phyloP scores from a whole-genome alignment of 1,140 invertebrate species.

The Chlorops oryzae region DNA sequence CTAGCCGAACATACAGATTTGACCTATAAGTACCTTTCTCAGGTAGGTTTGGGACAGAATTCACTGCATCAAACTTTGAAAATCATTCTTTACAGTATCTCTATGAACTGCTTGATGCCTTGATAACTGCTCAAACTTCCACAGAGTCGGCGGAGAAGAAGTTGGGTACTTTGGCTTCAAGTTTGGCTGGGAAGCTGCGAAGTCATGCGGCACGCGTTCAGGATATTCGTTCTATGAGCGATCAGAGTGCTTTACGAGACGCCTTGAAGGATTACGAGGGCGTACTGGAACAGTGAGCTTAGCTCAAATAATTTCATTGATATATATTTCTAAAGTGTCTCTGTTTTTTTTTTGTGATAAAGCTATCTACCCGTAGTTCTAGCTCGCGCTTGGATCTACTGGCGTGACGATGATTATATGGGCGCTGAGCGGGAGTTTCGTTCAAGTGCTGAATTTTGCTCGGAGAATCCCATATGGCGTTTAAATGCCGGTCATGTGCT shows the following conservation, averaged over 20 bases:
- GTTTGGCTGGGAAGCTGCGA: conserved; percentile 82
- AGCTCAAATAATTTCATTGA: neutral
- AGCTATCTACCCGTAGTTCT: conserved; percentile 89
- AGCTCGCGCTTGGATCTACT: conserved; percentile 98
- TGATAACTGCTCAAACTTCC: conserved; percentile 96
- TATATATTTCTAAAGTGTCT: neutral
- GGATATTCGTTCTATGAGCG: conserved; percentile 79
- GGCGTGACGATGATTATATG: conserved; percentile 93
- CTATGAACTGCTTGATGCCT: conserved; percentile 85
- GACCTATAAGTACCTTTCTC: conserved; percentile 92
- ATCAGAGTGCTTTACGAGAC: conserved; percentile 83
- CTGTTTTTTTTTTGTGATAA: conserved; percentile 9
- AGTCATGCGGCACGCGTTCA: conserved; percentile 91
- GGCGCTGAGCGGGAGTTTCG: conserved; percentile 93
- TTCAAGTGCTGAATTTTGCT: conserved; percentile 96
- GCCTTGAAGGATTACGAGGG: conserved; percentile 91
- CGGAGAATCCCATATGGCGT: conserved; percentile 94
- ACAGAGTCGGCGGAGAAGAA: conserved; percentile 96
- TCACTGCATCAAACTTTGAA: neutral
- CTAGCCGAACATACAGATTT: conserved; percentile 96
- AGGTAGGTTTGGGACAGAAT: conserved; percentile 53
- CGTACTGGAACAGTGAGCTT: conserved; percentile 62
- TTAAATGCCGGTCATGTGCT: conserved; percentile 97
- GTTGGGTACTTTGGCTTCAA: conserved; percentile 89
- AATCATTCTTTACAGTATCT: conserved; percentile 62